Evolutionary conservation across 2,888 invertebrate species (phyloP).

Genomic region (Achlya flavicornis): DNA sequence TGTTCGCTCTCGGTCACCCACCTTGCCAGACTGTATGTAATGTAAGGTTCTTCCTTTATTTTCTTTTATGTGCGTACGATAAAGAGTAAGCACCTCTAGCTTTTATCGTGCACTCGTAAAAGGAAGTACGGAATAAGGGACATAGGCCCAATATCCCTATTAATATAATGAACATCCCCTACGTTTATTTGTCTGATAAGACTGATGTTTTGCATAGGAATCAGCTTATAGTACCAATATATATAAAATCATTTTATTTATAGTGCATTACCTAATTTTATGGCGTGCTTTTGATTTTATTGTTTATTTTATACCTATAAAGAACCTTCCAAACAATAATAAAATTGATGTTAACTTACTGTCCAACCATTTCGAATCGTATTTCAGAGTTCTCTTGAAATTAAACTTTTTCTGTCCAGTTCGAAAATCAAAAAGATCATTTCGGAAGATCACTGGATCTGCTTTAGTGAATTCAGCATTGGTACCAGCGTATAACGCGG

Average conservation of each 20-base stretch:
- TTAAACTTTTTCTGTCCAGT: conserved; percentile 85
- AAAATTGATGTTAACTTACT: conserved; percentile 75
- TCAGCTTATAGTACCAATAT: conserved; percentile 23
- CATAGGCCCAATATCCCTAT: conserved; percentile 51
- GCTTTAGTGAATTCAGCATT: conserved; percentile 89
- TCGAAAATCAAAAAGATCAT: conserved; percentile 85
- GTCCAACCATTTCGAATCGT: conserved; percentile 89
- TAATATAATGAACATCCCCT: conserved; percentile 50
- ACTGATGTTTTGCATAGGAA: conserved; percentile 33
- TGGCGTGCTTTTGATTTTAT: not conserved
- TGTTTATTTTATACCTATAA: not conserved
- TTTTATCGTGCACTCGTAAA: conserved; percentile 57
- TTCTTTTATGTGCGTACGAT: conserved; percentile 51
- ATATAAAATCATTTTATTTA: conserved; percentile 18
- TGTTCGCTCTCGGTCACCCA: not conserved
- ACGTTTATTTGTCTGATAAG: conserved; percentile 43
- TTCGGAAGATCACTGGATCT: conserved; percentile 89
- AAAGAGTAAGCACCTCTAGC: conserved; percentile 44
- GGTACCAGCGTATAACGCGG: conserved; percentile 88
- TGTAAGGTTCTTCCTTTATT: conserved; percentile 45
- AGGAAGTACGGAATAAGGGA: conserved; percentile 52
- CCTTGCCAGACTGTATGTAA: conserved; percentile 2
- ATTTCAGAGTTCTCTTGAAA: conserved; percentile 87
- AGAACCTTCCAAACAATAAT: not conserved
- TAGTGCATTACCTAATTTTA: not conserved